Evolutionary conservation across 2,113 vertebrate genomes (phyloP).

Genomic region (Mystacornis crossleyi): DNA sequence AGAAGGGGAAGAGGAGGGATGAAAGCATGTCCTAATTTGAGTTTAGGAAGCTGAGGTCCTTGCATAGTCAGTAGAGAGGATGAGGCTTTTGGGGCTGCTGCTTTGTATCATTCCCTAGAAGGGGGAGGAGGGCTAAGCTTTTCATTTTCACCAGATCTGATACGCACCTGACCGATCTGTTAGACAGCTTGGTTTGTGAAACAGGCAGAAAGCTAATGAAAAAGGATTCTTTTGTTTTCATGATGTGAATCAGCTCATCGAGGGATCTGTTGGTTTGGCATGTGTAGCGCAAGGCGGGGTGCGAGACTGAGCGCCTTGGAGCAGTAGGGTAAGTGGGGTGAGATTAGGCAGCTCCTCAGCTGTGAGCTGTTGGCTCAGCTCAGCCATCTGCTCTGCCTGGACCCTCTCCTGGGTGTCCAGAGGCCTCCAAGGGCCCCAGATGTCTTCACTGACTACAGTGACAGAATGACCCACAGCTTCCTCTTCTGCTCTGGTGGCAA

Average conservation of each 20-base stretch:
- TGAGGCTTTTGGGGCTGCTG: background rate
- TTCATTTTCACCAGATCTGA: background rate
- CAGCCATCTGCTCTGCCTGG: background rate
- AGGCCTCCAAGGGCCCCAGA: background rate
- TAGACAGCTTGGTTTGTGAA: conserved; percentile 25
- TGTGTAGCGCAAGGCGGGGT: background rate
- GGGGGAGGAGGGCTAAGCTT: background rate
- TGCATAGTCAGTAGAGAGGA: background rate
- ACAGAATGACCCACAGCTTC: background rate
- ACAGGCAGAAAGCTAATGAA: background rate
- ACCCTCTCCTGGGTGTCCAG: background rate
- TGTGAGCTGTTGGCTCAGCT: background rate
- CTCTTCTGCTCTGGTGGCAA: background rate
- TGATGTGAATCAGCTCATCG: background rate
- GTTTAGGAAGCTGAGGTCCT: background rate
- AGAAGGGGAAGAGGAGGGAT: background rate
- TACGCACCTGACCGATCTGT: background rate
- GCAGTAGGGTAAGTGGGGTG: background rate
- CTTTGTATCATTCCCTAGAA: background rate
- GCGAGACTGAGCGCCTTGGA: background rate
- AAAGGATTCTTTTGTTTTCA: conserved; percentile 15
- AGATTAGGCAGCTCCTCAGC: background rate
- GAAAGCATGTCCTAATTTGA: background rate
- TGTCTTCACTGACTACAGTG: background rate
- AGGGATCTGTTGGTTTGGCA: conserved; percentile 11